A percentile compares a stretch with the other conserved stretches of the same genome.
phyloP scores from a whole-genome alignment of 2,888 invertebrate species.

The Agapostemon virescens region DNA sequence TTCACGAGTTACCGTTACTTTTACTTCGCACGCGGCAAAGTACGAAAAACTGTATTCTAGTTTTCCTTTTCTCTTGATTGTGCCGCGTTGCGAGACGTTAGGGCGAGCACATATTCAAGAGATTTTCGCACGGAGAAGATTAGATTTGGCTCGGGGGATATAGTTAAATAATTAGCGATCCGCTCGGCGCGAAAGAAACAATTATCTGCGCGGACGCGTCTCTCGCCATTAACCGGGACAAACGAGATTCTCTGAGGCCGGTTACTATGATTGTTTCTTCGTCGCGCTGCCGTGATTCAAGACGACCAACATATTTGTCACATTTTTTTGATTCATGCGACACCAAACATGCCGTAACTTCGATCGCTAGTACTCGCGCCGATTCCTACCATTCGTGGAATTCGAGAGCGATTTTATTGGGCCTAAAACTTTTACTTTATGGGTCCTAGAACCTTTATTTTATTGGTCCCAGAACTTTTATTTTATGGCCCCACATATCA shows the following conservation, averaged over 20 bases:
- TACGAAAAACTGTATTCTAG: too few relatives aligned
- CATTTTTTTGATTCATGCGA: neutral
- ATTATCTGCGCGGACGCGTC: constrained; percentile 13
- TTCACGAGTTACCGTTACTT: too few relatives aligned
- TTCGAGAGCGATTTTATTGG: too few relatives aligned
- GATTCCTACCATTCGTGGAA: too few relatives aligned
- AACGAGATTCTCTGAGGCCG: constrained; percentile 22
- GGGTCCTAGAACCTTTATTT: too few relatives aligned
- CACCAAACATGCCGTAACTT: neutral
- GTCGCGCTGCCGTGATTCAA: neutral
- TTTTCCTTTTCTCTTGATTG: too few relatives aligned
- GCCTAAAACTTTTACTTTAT: too few relatives aligned
- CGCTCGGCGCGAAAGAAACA: neutral
- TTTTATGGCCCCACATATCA: too few relatives aligned
- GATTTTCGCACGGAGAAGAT: neutral
- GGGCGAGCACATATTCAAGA: neutral
- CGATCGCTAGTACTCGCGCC: too few relatives aligned
- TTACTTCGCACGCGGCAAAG: too few relatives aligned
- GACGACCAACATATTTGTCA: neutral
- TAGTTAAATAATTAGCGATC: constrained; percentile 10
- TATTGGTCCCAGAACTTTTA: too few relatives aligned
- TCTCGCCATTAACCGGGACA: constrained; percentile 15
- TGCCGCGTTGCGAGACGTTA: neutral
- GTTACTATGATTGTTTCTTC: constrained; percentile 3
- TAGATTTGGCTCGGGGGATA: neutral